Conservation (phyloP, 2,113 vertebrate genomes). For the Rutilus rutilus region DNA sequence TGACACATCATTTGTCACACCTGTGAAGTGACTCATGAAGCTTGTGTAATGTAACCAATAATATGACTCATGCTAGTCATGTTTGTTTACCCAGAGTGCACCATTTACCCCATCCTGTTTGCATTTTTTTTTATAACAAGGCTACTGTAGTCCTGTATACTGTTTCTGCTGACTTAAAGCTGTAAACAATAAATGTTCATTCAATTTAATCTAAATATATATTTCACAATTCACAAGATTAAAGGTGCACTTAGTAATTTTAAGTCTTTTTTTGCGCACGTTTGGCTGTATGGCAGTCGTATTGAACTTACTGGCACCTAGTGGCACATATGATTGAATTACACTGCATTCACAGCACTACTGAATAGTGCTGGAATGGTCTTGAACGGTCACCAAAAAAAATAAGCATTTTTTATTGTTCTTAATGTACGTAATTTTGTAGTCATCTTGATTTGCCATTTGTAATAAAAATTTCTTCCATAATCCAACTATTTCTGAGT, state of each 20-base stretch:
- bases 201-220: not conserved
- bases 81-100: slow-evolving; percentile 42
- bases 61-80: slow-evolving; percentile 13
- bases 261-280: not conserved
- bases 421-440: no score
- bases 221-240: not conserved
- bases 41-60: slow-evolving; percentile 41
- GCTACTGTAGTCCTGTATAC: not conserved
- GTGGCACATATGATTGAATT: not conserved
- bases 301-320: not conserved
- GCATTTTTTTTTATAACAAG: not conserved
- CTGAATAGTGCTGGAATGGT: slow-evolving; percentile 27
- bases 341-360: slow-evolving; percentile 9
- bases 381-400: slow-evolving; percentile 4
- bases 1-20: slow-evolving; percentile 60
- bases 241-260: not conserved
- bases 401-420: no score
- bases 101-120: not conserved
- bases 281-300: not conserved
- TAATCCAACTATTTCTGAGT: not conserved
- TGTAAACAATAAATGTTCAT: not conserved
- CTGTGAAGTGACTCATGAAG: slow-evolving; percentile 54
- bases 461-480: not conserved
- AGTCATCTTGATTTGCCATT: not conserved
- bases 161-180: not conserved